Base-by-base conservation (phyloP, 2,797 vertebrate genomes). In the Morus bassanus region DNA sequence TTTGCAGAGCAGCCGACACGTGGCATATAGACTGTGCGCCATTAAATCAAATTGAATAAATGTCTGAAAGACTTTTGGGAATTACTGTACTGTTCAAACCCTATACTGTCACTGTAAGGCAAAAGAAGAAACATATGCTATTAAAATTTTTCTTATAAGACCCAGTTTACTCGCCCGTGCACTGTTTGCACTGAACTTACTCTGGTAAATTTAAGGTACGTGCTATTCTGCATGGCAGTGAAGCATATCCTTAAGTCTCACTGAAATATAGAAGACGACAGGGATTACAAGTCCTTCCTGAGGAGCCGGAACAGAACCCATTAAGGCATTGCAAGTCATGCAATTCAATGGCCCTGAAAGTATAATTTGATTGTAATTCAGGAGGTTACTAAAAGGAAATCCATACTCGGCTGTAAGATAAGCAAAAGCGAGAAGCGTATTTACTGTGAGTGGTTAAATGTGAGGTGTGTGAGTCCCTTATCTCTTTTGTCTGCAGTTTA, bases 341-440 rank as follows among this genome's bases (percentile, higher is more conserved):
- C 95, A 91, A 9, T 89, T 92, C 92, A 82, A 18, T 64, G 85
- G 89, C 91, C 82, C 83, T 91, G 63, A 11, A 94, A 96, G 86
- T 31, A 63, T 95, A 96, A 95, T 94, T 91, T 95, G 91, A 90
- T 92, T 95, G 95, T 95, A 91, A 95, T 94, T 97, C 91, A 88
- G 91, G 84, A 96, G 93, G 85, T 88, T 94, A 10, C 93, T 96
- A 96, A 95, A 89, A 96, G 95, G 95, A 96, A 97, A 97, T 93
- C 90, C 85, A 95, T 96, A 91, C 39, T 50, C 65, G 85, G 77
- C 89, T 93, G 72, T 33, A 60, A 91, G 95, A 95, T 96, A 97
- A 97, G 95, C 8, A 22, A 41, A 81, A 77, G 85, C 1, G 10
- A 86, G 82, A 75, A 80, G 85, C 59, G 73, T 93, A 73, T 96